Evolutionary conservation across 2,113 vertebrate species (phyloP).

Genomic region (Percina caprodes): DNA sequence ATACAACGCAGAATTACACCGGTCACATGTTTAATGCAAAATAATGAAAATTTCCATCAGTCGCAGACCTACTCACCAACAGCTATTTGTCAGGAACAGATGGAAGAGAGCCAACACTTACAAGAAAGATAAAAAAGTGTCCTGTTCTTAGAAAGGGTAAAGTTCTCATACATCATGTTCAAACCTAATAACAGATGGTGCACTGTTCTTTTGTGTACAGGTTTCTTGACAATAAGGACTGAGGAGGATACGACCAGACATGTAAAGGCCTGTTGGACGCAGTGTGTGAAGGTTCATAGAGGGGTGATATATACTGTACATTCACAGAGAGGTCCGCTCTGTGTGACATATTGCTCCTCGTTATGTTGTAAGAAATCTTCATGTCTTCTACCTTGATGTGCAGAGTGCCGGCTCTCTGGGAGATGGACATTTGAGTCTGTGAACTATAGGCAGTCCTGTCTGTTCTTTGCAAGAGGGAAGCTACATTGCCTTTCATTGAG

Average conservation of each 20-base stretch:
- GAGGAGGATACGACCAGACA: not conserved
- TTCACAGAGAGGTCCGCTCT: conserved; percentile 28
- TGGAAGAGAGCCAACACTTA: not conserved
- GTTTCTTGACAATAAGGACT: conserved; percentile 22
- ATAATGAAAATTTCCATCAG: not conserved
- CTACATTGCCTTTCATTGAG: conserved; percentile 21
- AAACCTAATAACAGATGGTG: not conserved
- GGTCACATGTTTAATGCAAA: not conserved
- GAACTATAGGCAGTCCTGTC: conserved; percentile 52
- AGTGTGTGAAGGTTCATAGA: conserved; percentile 22
- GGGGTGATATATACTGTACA: conserved; percentile 3
- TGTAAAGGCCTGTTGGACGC: not conserved
- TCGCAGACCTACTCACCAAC: not conserved
- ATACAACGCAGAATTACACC: too few relatives aligned
- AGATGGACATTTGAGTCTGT: conserved; percentile 59
- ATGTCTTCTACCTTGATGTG: conserved; percentile 62
- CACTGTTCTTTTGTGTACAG: not conserved
- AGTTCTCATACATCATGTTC: conserved; percentile 19
- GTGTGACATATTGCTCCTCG: conserved; percentile 58
- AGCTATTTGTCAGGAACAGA: not conserved
- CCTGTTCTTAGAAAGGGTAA: not conserved
- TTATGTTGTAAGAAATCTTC: conserved; percentile 47
- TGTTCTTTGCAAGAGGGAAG: conserved; percentile 56
- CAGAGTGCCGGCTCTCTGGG: conserved; percentile 38
- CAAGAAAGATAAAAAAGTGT: conserved; percentile 3